Evolutionary conservation across 1,140 invertebrate genomes (phyloP), one percentile per base, ranked within the genome.

Genomic region (Rhopalosiphum maidis): DNA sequence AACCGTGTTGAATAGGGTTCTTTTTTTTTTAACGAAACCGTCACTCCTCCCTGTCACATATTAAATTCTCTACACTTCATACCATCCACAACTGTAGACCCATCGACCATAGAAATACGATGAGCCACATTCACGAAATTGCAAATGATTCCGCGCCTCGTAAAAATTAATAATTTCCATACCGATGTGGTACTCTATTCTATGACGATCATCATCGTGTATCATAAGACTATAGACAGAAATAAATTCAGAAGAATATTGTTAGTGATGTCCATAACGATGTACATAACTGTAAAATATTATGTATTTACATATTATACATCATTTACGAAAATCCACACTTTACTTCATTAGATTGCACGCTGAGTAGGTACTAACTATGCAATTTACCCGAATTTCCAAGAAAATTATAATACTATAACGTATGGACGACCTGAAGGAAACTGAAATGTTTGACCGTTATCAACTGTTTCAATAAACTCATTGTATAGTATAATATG

Each of bases 31-130:
- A 54, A 0, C 25, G 7, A 41, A 77, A 22, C 23, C 35, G 88
- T 41, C 51, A 54, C 22, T 41, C 5, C 9, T 55, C 5, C 25
- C 22, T 25, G 35, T 89, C 51, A 89, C 35, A 89, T 89, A 89
- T 89, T 89, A 89, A 89, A 89, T 89, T 89, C 88, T 55, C 35
- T 25, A 35, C 11, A 25, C 48, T 54, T 54, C 48, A 88, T 54
- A 9, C 18, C 46, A 4, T 54, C 21, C 35, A 54, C 37, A 89
- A 8, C 23, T 30, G 0, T 37, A 11, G 9, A 18, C 30, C 30
- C 30, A 21, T 25, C 18, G 18, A 25, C 21, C n/a, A 1, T 48
- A 22, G 7, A 18, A 30, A 88, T 48, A 48, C 25, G 15, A n/a
- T 60, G n/a, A 87, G 9, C 15, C 86, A 35, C 46, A 2, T 88